Percentiles rank a stretch among this genome's conserved stretches.
These are phyloP conservation scores for Brachypterus glaber DNA, from an alignment of 2,888 invertebrate species.

Conservation along the genomic window DNA sequence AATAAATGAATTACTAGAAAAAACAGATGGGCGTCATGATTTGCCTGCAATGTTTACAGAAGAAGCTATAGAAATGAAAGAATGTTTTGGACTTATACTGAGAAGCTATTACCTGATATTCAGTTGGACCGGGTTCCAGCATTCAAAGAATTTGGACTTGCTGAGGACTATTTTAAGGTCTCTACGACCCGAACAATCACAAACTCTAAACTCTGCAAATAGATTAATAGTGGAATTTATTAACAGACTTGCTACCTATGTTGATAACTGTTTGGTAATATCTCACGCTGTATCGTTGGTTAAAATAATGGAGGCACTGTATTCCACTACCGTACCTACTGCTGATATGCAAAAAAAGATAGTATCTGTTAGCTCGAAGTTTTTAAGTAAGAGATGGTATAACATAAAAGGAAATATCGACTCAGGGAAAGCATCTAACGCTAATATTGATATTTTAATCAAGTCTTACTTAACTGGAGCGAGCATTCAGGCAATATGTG, in stretches of 20 bases:
- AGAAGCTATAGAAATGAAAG: slow-evolving; percentile 44
- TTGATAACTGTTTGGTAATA: slow-evolving; percentile 46
- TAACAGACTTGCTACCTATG: slow-evolving; percentile 41
- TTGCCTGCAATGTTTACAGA: slow-evolving; percentile 46
- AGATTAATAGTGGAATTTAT: slow-evolving; percentile 35
- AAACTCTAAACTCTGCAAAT: slow-evolving; percentile 30
- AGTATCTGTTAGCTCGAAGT: slow-evolving; percentile 43
- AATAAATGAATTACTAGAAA: slow-evolving; percentile 39
- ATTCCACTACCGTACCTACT: slow-evolving; percentile 39
- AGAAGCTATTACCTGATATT: slow-evolving; percentile 41
- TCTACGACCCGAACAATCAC: slow-evolving; percentile 33
- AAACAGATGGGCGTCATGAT: slow-evolving; percentile 49
- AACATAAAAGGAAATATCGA: slow-evolving; percentile 52
- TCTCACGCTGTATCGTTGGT: slow-evolving; percentile 48
- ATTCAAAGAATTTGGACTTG: slow-evolving; percentile 31
- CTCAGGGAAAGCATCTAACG: slow-evolving; percentile 46
- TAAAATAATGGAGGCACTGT: slow-evolving; percentile 45
- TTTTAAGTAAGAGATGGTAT: slow-evolving; percentile 62
- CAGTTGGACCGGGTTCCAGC: slow-evolving; percentile 44
- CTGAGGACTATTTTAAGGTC: slow-evolving; percentile 47
- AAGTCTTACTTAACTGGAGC: slow-evolving; percentile 53
- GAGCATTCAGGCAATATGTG: slow-evolving; percentile 49
- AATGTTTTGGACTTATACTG: slow-evolving; percentile 37
- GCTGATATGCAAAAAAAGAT: slow-evolving; percentile 41
- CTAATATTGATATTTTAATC: slow-evolving; percentile 50